These are phyloP conservation scores for Celastrina argiolus DNA, from an alignment of 2,888 invertebrate species.

Conservation along the genomic window DNA sequence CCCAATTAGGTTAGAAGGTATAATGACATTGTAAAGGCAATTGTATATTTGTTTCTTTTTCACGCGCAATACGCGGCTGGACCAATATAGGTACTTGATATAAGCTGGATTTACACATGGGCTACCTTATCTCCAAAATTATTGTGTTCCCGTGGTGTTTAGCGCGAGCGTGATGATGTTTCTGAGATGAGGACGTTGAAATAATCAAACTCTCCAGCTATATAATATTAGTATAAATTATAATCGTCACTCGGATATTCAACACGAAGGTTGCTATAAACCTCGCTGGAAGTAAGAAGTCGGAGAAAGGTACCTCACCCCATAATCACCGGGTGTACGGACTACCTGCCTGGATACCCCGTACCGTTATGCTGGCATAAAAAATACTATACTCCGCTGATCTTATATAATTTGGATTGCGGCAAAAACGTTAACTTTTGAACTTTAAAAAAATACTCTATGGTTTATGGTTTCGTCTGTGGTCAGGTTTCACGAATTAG, in stretches of 20 bases:
- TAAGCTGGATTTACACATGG: no score
- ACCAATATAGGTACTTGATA: no score
- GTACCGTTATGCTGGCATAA: slow-evolving; percentile 33
- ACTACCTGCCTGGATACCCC: slow-evolving; percentile 39
- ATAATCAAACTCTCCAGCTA: no score
- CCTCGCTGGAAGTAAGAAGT: slow-evolving; percentile 4
- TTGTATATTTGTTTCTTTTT: no score
- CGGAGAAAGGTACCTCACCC: slow-evolving; percentile 21
- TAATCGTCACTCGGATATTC: neutral
- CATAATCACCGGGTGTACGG: slow-evolving; percentile 36
- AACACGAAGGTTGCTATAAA: slow-evolving; percentile 21
- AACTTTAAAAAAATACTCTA: neutral
- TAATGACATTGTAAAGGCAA: no score
- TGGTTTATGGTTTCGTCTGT: neutral
- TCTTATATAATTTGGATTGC: neutral
- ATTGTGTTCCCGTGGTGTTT: no score
- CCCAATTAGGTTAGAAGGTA: neutral
- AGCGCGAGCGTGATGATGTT: no score
- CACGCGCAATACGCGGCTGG: no score
- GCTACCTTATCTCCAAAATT: no score
- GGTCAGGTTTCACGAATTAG: neutral
- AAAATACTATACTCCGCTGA: slow-evolving; percentile 24
- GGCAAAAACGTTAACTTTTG: neutral
- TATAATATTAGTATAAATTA: no score
- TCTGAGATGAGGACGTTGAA: no score